Evolutionary conservation across 2,888 invertebrate genomes (phyloP).

Genomic region (Sinelater perroti): DNA sequence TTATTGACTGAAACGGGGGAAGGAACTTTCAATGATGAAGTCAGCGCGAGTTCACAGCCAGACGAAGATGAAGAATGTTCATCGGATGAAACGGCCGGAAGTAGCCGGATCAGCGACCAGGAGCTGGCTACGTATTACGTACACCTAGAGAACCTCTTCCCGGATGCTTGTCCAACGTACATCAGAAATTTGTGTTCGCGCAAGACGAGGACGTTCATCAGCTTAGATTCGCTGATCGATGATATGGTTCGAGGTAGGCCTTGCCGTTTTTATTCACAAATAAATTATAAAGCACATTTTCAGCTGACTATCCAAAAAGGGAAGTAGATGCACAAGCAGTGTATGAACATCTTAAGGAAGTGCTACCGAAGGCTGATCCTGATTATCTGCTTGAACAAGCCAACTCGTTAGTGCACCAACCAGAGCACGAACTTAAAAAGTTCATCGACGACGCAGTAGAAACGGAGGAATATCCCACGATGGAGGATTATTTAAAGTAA

Average conservation of each 20-base stretch:
- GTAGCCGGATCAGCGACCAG: conserved; percentile 5
- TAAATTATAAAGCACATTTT: not conserved
- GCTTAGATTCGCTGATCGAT: conserved; percentile 43
- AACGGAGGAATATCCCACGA: conserved; percentile 54
- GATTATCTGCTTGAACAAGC: conserved; percentile 52
- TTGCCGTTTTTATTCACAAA: too few relatives aligned
- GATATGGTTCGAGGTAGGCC: conserved; percentile 38
- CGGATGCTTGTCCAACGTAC: conserved; percentile 45
- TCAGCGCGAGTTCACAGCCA: not conserved
- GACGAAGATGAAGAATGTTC: conserved; percentile 20
- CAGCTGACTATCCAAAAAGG: conserved; percentile 32
- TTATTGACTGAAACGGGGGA: conserved; percentile 30
- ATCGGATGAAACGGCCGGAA: conserved; percentile 35
- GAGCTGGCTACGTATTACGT: conserved; percentile 17
- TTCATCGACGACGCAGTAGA: conserved; percentile 53
- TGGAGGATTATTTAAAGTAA: conserved; percentile 56
- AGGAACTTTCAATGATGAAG: conserved; percentile 4
- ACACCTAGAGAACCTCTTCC: conserved; percentile 42
- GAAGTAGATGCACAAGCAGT: conserved; percentile 35
- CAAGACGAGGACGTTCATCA: conserved; percentile 29
- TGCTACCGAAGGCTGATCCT: conserved; percentile 56
- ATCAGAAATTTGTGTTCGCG: conserved; percentile 41
- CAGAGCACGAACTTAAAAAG: conserved; percentile 44
- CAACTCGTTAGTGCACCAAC: conserved; percentile 43
- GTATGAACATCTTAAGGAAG: conserved; percentile 47